phyloP scores from a whole-genome alignment of 37 sponge, comb jelly and placozoan genomes.

The Theonella swinhoei region DNA sequence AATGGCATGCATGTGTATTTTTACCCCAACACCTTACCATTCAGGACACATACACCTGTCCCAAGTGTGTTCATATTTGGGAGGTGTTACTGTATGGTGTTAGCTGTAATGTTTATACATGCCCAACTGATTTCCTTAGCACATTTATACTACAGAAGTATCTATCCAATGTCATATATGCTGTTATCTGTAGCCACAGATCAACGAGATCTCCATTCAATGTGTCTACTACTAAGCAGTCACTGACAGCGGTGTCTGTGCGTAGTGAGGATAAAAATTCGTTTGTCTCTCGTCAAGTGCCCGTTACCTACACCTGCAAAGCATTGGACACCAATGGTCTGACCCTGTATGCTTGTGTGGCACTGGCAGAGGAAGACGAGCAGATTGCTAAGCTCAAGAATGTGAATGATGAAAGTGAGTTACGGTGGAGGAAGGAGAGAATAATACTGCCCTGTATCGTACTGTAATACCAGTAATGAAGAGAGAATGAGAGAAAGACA shows the following conservation, averaged over 20 bases:
- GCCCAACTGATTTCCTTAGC: too few species aligned
- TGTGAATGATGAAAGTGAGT: neutral
- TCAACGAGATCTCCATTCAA: neutral
- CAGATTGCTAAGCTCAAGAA: neutral
- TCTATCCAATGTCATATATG: too few species aligned
- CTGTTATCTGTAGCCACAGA: too few species aligned
- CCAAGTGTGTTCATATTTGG: too few species aligned
- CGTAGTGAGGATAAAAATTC: neutral
- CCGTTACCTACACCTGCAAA: slow-evolving; percentile 19
- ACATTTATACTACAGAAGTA: too few species aligned
- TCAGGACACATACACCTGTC: too few species aligned
- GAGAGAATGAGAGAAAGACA: too few species aligned
- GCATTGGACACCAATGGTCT: neutral
- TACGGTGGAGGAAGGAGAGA: neutral
- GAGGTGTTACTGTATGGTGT: too few species aligned
- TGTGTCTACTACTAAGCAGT: neutral
- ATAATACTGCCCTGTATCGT: neutral
- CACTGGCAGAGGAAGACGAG: slow-evolving; percentile 37
- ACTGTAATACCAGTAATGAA: too few species aligned
- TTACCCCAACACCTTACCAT: too few species aligned
- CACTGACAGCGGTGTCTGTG: neutral
- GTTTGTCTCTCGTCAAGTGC: neutral
- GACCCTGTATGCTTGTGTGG: slow-evolving; percentile 25
- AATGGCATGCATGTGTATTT: too few species aligned
- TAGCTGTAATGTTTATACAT: too few species aligned